These are phyloP conservation scores for Melikaiella ostensackeni DNA, from an alignment of 2,888 invertebrate species.

Conservation along the genomic window DNA sequence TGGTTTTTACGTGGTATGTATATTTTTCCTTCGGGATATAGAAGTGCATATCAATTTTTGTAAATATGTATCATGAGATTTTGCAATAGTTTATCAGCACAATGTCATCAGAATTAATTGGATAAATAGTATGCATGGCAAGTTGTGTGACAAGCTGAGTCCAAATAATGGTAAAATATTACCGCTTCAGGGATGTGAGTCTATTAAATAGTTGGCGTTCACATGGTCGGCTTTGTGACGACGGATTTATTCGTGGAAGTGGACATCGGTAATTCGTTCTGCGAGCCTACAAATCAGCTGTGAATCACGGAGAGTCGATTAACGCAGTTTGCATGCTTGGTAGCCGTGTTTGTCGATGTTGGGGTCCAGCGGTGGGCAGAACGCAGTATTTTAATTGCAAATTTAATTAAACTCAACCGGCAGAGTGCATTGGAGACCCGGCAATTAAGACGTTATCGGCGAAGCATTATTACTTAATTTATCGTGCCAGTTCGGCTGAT, in stretches of 20 bases:
- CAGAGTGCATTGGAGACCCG: constrained; percentile 50
- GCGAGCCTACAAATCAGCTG: constrained; percentile 50
- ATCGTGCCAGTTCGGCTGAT: constrained; percentile 56
- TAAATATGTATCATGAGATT: background rate
- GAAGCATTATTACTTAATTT: constrained; percentile 72
- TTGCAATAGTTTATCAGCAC: background rate
- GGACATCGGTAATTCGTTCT: constrained; percentile 6
- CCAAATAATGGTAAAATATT: constrained; percentile 11
- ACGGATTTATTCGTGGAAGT: background rate
- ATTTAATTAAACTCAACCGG: constrained; percentile 71
- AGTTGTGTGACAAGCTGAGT: background rate
- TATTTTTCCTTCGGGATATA: background rate
- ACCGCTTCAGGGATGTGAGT: constrained; percentile 41
- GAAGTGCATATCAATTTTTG: background rate
- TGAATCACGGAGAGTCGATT: constrained; percentile 53
- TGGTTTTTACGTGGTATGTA: background rate
- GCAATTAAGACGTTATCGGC: constrained; percentile 74
- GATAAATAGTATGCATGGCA: background rate
- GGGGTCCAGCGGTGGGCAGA: constrained; percentile 51
- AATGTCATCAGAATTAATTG: background rate
- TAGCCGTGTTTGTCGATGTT: constrained; percentile 46
- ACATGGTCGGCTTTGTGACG: background rate
- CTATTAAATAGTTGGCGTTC: constrained; percentile 1
- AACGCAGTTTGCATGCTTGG: constrained; percentile 46
- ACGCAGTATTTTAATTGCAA: constrained; percentile 74